phyloP scores from a whole-genome alignment of 2,797 vertebrate species.

The Parambassis ranga region DNA sequence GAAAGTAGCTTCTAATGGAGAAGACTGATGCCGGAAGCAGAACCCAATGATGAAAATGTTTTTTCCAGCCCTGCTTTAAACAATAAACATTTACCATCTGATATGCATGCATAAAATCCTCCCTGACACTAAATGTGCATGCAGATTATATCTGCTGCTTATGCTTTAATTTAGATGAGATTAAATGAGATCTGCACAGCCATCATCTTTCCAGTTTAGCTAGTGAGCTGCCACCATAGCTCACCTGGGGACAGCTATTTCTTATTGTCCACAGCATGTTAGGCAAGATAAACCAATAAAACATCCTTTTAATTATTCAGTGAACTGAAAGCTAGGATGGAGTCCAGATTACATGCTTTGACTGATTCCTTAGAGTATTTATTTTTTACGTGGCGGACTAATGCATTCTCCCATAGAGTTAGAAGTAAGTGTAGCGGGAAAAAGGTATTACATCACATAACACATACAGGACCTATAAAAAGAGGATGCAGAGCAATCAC shows the following conservation, averaged over 20 bases:
- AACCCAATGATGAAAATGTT: neutral
- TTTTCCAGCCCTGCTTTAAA: neutral
- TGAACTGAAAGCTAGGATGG: conserved; percentile 50
- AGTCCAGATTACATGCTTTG: conserved; percentile 46
- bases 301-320: conserved; percentile 79
- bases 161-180: conserved; percentile 21
- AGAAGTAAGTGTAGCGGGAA: conserved; percentile 53
- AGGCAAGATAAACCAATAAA: conserved; percentile 69
- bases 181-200: conserved; percentile 30
- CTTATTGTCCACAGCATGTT: conserved; percentile 59
- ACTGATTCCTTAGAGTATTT: conserved; percentile 25
- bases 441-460: conserved; percentile 50
- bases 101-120: neutral
- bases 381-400: conserved; percentile 46
- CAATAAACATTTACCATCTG: neutral
- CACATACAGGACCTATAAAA: conserved; percentile 53
- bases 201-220: conserved; percentile 61
- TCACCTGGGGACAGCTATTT: conserved; percentile 73
- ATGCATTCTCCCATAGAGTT: conserved; percentile 48
- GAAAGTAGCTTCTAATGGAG: conserved; percentile 2
- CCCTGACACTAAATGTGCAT: neutral
- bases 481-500: conserved; percentile 29
- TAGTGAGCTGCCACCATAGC: conserved; percentile 51
- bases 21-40: conserved; percentile 6
- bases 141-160: neutral